These are phyloP conservation scores for Zaprionus kolodkinae DNA, from an alignment of 1,140 invertebrate species.

Conservation along the genomic window DNA sequence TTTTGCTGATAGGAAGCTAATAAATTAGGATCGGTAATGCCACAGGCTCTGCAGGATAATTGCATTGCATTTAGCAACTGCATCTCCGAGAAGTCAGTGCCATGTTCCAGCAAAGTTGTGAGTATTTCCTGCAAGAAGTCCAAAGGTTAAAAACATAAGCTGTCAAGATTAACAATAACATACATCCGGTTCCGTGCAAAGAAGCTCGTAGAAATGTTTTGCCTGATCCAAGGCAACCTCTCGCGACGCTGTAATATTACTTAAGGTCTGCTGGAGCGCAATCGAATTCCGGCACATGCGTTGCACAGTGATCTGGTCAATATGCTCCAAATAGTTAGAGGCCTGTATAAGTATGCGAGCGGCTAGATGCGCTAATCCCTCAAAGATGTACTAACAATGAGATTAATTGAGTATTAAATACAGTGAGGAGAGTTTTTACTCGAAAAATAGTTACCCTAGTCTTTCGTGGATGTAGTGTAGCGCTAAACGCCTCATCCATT, in stretches of 20 bases:
- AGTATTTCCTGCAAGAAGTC: slow-evolving; percentile 90
- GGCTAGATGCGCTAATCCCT: slow-evolving; percentile 95
- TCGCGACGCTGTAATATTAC: slow-evolving; percentile 92
- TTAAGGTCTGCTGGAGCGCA: slow-evolving; percentile 93
- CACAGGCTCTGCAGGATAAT: slow-evolving; percentile 86
- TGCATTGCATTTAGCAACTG: slow-evolving; percentile 95
- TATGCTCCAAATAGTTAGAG: slow-evolving; percentile 91
- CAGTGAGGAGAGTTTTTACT: too few relatives aligned
- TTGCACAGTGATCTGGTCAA: slow-evolving; percentile 92
- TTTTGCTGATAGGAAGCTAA: slow-evolving; percentile 85
- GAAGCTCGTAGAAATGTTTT: slow-evolving; percentile 94
- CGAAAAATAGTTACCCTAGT: slow-evolving; percentile 87
- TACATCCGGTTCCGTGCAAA: slow-evolving; percentile 92
- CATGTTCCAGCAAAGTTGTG: slow-evolving; percentile 91
- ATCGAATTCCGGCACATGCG: slow-evolving; percentile 95
- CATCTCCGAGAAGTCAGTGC: slow-evolving; percentile 92
- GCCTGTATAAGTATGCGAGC: slow-evolving; percentile 94
- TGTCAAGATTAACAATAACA: background rate
- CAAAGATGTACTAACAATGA: slow-evolving; percentile 93
- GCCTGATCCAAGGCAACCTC: slow-evolving; percentile 95
- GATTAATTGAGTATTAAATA: background rate
- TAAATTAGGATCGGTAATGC: slow-evolving; percentile 83
- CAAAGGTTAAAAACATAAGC: background rate
- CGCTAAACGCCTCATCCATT: slow-evolving; percentile 91
- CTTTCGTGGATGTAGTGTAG: slow-evolving; percentile 90